These are phyloP conservation scores for Zaprionus lachaisei DNA, from an alignment of 1,140 invertebrate genomes.

Conservation along the genomic window DNA sequence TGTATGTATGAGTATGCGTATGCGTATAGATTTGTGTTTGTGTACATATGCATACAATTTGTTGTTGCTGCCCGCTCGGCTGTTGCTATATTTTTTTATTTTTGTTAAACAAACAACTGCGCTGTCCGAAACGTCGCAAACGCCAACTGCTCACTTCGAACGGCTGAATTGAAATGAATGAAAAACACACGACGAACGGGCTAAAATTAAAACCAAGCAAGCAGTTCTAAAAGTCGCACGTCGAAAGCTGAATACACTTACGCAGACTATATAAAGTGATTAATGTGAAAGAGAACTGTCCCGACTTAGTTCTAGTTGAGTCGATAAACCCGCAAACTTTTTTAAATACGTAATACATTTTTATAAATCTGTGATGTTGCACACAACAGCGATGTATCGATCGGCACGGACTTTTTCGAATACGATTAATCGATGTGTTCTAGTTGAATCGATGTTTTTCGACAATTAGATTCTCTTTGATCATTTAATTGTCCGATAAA, in stretches of 20 bases:
- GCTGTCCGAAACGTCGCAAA: constrained; percentile 52
- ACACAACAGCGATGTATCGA: background rate
- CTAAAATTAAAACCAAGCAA: constrained; percentile 60
- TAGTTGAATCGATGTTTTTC: background rate
- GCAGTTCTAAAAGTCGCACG: background rate
- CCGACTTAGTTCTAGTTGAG: too few species aligned
- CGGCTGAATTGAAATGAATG: constrained; percentile 82
- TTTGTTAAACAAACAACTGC: constrained; percentile 53
- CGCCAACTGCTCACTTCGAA: constrained; percentile 54
- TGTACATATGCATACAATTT: constrained; percentile 62
- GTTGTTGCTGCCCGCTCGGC: constrained; percentile 60
- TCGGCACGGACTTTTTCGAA: background rate
- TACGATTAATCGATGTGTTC: background rate
- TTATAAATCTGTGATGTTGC: background rate
- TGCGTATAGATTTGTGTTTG: constrained; percentile 17
- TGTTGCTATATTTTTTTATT: constrained; percentile 52
- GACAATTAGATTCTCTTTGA: background rate
- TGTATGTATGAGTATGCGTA: constrained; percentile 40
- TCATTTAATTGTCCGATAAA: background rate
- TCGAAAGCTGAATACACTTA: constrained; percentile 24
- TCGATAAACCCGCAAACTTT: background rate
- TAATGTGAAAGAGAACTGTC: too few species aligned
- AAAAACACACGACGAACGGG: constrained; percentile 58
- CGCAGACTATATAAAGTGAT: background rate
- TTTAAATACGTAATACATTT: background rate